phyloP scores from a whole-genome alignment of 2,888 invertebrate genomes.

The Plagodis dolabraria region DNA sequence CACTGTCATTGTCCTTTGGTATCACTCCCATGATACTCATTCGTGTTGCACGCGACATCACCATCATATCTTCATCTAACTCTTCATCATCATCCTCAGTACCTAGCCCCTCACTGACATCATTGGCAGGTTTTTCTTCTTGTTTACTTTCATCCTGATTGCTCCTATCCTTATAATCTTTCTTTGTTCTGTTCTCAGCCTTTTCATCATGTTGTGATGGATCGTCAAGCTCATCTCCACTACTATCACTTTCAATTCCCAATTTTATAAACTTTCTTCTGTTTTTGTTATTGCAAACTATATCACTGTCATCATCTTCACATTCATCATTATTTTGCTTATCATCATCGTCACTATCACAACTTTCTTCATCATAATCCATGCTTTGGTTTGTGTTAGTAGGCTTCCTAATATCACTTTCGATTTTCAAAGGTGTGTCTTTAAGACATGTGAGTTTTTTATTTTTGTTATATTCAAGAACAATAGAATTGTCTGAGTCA shows the following conservation, averaged over 20 bases:
- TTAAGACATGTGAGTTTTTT: constrained; percentile 65
- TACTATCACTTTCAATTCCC: constrained; percentile 24
- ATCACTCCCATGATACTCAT: constrained; percentile 80
- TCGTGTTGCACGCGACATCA: constrained; percentile 76
- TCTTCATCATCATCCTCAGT: constrained; percentile 43
- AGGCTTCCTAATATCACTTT: constrained; percentile 6
- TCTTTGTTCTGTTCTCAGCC: constrained; percentile 15
- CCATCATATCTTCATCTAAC: constrained; percentile 72
- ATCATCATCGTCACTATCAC: constrained; percentile 6
- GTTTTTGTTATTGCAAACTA: background rate
- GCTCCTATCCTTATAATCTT: constrained; percentile 2
- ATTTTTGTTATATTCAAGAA: constrained; percentile 64
- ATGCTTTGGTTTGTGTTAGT: constrained; percentile 18
- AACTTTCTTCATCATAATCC: constrained; percentile 18
- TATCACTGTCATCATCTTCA: constrained; percentile 21
- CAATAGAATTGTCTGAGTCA: constrained; percentile 73
- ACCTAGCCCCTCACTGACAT: constrained; percentile 23
- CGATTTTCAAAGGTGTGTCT: constrained; percentile 68
- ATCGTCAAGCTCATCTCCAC: constrained; percentile 24
- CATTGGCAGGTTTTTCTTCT: constrained; percentile 11
- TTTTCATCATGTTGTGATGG: background rate
- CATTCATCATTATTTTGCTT: constrained; percentile 16
- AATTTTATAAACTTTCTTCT: constrained; percentile 13
- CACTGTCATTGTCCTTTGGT: constrained; percentile 69
- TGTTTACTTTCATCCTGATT: constrained; percentile 1